A percentile compares a stretch with the other conserved stretches of the same genome.
phyloP scores from a whole-genome alignment of 2,113 vertebrate genomes.

The Neodon shergylaensis region DNA sequence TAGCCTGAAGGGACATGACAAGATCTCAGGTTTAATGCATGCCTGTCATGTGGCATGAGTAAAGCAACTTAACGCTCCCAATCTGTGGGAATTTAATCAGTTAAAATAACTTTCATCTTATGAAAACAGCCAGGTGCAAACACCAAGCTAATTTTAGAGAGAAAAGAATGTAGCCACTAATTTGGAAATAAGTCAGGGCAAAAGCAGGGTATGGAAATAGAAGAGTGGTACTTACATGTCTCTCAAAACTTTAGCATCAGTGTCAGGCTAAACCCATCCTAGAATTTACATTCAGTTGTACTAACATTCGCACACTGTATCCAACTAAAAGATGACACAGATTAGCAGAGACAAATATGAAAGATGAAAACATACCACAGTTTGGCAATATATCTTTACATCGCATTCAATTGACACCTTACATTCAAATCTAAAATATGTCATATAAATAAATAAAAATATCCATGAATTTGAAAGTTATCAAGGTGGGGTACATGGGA shows the following conservation, averaged over 20 bases:
- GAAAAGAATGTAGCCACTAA: neutral
- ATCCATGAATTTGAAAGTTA: neutral
- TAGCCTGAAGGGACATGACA: neutral
- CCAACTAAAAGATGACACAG: neutral
- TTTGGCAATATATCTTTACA: neutral
- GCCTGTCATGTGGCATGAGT: neutral
- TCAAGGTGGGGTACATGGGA: too few relatives aligned
- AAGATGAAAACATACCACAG: neutral
- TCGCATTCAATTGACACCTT: neutral
- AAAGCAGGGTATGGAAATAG: neutral
- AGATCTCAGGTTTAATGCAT: neutral
- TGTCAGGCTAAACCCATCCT: neutral
- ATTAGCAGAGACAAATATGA: neutral
- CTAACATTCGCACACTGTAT: neutral
- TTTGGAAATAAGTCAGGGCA: neutral
- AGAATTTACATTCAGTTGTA: neutral
- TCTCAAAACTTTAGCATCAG: neutral
- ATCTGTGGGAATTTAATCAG: neutral
- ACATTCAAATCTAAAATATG: neutral
- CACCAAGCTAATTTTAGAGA: neutral
- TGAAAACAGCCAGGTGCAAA: neutral
- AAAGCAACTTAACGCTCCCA: neutral
- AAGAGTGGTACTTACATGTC: neutral
- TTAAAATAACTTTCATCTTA: slow-evolving; percentile 2
- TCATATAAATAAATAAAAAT: neutral